Percentiles rank a stretch among this genome's conserved stretches.
Conservation (phyloP, 1,140 invertebrate species). For the Ostrea edulis region DNA sequence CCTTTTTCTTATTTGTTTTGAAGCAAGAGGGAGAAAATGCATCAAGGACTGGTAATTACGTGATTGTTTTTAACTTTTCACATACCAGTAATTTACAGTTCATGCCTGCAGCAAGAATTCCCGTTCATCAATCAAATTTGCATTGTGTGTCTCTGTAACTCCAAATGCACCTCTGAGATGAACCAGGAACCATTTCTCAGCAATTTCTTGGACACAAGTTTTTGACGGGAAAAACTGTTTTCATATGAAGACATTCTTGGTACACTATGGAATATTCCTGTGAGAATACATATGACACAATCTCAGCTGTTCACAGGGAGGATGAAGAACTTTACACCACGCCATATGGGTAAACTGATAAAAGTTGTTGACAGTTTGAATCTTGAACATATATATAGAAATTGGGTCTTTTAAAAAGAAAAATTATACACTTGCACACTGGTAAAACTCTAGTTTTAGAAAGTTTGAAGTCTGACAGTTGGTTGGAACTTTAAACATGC, state of each 20-base stretch:
- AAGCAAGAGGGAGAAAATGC: slow-evolving; percentile 4
- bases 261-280: slow-evolving; percentile 8
- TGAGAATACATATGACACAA: slow-evolving; percentile 28
- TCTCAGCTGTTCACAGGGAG: slow-evolving; percentile 7
- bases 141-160: neutral
- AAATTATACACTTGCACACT: too few relatives aligned
- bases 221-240: neutral
- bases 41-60: slow-evolving; percentile 13
- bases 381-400: too few relatives aligned
- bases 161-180: neutral
- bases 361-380: too few relatives aligned
- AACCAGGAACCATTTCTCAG: neutral
- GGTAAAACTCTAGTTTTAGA: too few relatives aligned
- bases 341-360: slow-evolving; percentile 51
- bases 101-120: slow-evolving; percentile 6
- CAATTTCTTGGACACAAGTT: neutral
- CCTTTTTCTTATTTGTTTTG: neutral
- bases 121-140: slow-evolving; percentile 26
- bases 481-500: too few relatives aligned
- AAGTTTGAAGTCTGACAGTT: too few relatives aligned
- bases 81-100: slow-evolving; percentile 34
- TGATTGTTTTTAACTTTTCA: neutral
- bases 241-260: neutral
- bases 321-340: slow-evolving; percentile 53
- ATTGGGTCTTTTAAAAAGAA: too few relatives aligned